Base-by-base conservation (phyloP, 2,797 vertebrate genomes). In the Crocidura indochinensis region DNA sequence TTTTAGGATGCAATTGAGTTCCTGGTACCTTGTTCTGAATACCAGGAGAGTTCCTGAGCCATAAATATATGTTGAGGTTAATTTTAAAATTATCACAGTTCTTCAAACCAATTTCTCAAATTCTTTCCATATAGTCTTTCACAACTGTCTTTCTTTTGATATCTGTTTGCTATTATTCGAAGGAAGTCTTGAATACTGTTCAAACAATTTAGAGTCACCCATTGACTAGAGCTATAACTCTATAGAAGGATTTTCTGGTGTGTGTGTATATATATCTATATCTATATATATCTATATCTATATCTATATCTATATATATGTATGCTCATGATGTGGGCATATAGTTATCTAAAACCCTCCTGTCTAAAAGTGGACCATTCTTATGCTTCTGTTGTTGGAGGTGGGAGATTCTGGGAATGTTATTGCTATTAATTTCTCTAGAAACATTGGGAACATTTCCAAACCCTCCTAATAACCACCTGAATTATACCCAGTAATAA, bases 51-150 rank as follows among this genome's bases (percentile, higher is more conserved):
- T 74, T 71, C n/a, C 4, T 47, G 27, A 15, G 14, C 64, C 6
- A 17, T 82, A 68, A n/a, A 72, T 9, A 53, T 65, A 47, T 20
- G 17, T 1, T 27, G 2, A 72, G 62, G 49, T 64, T 38, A 56
- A 19, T 47, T 68, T 92, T 69, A 8, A 69, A 71, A 6, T 49
- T 90, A 6, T 69, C 17, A 82, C 20, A 9, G 72, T 85, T 79
- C 10, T 77, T 10, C 29, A 29, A 95, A 76, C 64, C 22, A 38
- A n/a, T 56, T 12, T 75, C n/a, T 74, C 10, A 74, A 27, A 56
- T 46, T 47, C 29, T 76, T 56, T 53, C 78, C 38, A 93, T 87
- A 38, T 22, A 19, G 71, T 38, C 47, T 83, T 14, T 53, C 51
- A 77, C 76, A 31, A 60, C 6, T 68, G 4, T 24, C 31, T 20